Conservation (phyloP, 1,140 invertebrate species). For the Subanguina moxae region DNA sequence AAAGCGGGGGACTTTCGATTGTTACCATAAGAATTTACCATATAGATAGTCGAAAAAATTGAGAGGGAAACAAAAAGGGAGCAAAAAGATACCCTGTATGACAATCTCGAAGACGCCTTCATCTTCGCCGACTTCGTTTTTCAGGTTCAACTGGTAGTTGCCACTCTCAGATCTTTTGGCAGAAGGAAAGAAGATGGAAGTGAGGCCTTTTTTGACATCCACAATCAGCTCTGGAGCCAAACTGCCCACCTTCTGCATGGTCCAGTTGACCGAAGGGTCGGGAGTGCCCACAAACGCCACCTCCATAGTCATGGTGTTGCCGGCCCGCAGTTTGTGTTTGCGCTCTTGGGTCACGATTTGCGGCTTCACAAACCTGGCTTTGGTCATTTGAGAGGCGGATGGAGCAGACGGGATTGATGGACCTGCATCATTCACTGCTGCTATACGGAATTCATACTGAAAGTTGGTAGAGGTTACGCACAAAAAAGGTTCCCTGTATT, state of each 20-base stretch:
- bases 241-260: slow-evolving; percentile 36
- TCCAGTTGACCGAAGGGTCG: slow-evolving; percentile 60
- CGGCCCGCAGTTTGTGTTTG: slow-evolving; percentile 65
- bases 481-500: no score
- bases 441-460: slow-evolving; percentile 72
- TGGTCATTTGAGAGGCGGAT: slow-evolving; percentile 75
- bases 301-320: slow-evolving; percentile 83
- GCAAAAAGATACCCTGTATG: slow-evolving; percentile 70
- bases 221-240: slow-evolving; percentile 52
- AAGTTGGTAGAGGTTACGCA: no score
- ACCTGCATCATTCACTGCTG: slow-evolving; percentile 73
- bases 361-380: slow-evolving; percentile 81
- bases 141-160: slow-evolving; percentile 80
- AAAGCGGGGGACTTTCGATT: no score
- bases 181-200: slow-evolving; percentile 61
- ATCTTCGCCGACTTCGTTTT: slow-evolving; percentile 86
- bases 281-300: slow-evolving; percentile 88
- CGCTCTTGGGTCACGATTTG: slow-evolving; percentile 75
- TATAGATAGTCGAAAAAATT: no score
- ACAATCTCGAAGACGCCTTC: slow-evolving; percentile 89
- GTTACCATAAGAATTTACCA: no score
- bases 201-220: slow-evolving; percentile 63
- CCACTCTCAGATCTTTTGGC: slow-evolving; percentile 72
- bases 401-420: slow-evolving; percentile 65
- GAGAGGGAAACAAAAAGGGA: no score